Evolutionary conservation across 2,888 invertebrate genomes (phyloP), one percentile per base, ranked within the genome.

Genomic region (Drosophila meridionalis): DNA sequence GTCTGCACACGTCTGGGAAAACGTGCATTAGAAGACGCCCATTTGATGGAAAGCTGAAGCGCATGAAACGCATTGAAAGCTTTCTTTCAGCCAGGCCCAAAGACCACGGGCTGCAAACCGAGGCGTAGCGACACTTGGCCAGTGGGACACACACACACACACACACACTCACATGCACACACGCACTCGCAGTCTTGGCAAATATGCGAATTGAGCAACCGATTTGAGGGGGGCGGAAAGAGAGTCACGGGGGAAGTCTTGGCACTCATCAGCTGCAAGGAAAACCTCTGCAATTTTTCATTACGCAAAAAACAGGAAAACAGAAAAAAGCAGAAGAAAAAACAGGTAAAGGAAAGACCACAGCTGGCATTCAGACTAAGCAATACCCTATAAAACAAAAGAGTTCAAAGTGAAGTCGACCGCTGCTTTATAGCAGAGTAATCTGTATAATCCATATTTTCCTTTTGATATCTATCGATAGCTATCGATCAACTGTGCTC

Each of bases 1-100:
- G 78, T 79, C 63, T 75, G 63, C 57, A 62, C 80, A 80, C 76
- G 76, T 76, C 61, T 67, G 61, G 75, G 69, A 60, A 74, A 78
- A 63, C 61, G 74, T 67, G 36, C 62, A 72, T 70, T 71, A 67
- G 74, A 78, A 52, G 55, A 55, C 55, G 55, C 63, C 53, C 53
- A 56, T 55, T 75, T 47, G 61, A 75, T 76, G 69, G 76, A 76
- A 79, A 79, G 74, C 61, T 32, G 40, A 52, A 38, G 50, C 61
- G 52, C 69, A 64, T 69, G 69, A 40, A 42, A 34, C 45, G 28
- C 45, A 36, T 38, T 36, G 38, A 45, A 36, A 58, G 71, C 47
- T 75, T 69, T 70, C 59, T 69, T 69, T 34, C 55, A 30, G 56
- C 45, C 57, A 56, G 40, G 40, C 70, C 70, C 57, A 68, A 20